Base-by-base conservation (phyloP, 1,140 invertebrate genomes). In the Scaptomyza montana region DNA sequence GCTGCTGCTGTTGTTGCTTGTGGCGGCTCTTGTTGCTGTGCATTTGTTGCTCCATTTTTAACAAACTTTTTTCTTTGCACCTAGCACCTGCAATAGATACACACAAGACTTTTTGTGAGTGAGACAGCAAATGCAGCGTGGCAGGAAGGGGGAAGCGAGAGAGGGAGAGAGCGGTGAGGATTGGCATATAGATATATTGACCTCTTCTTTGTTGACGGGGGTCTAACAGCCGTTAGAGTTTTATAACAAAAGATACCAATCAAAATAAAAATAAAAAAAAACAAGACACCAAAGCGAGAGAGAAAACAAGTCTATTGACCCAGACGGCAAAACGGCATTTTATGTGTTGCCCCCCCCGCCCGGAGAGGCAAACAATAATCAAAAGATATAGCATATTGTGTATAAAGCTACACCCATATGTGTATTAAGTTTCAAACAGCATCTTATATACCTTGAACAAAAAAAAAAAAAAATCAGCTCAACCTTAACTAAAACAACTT, bases 31-130 rank as follows among this genome's bases (percentile, higher is more conserved):
- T 67, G 30, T 41, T 46, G 56, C 19, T 60, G 54, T 56, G 66
- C 55, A 54, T 53, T 72, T 68, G 74, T 64, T 63, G 74, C 60
- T 77, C 75, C 75, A 78, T 78, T 70, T 74, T 55, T 16, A 65
- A 54, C 5, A 6, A 7, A 10, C 30, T 47, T 54, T 19, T 60
- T 43, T 49, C 43, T 30, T 16, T 28, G 46, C 30, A 54, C 16
- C 30, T 65, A 64, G 59, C 71, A 74, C 72, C 72, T 74, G 72
- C 67, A 74, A 77, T 68, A 77, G 70, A 77, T 73, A 77, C 74
- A 74, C 74, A 68, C 74, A 74, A 74, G 19, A 73, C 21, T 47
- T 19, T 43, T 25, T 46, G 63, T 66, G 46, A 76, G 74, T 76
- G 50, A 72, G 50, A 61, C 39, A 25, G 46, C 12, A 45, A 13